A percentile compares a stretch with the other conserved stretches of the same genome.
Evolutionary conservation across 2,888 invertebrate genomes (phyloP).

Genomic region (Dilophus febrilis): DNA sequence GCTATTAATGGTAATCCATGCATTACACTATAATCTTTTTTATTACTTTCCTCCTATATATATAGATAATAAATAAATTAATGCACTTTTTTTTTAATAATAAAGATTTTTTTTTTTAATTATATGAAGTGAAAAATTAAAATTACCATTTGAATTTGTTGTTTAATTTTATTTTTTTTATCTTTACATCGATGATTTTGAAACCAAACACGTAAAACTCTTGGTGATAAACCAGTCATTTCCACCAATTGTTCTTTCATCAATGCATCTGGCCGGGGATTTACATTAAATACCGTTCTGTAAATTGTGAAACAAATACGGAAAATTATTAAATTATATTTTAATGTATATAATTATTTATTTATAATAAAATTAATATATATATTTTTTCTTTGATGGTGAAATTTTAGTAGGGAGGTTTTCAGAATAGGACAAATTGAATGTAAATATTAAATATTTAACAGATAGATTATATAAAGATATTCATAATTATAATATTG

Average conservation of each 20-base stretch:
- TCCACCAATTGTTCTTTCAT: slow-evolving; percentile 99
- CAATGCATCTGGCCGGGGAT: slow-evolving; percentile 94
- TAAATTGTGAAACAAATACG: no score
- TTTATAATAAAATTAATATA: no score
- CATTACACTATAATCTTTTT: slow-evolving; percentile 61
- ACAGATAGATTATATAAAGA: no score
- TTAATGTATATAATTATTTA: no score
- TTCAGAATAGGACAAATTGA: no score
- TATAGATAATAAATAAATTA: background rate
- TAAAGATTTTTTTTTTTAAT: background rate
- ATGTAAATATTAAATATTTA: no score
- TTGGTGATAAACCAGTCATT: slow-evolving; percentile 92
- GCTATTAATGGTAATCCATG: slow-evolving; percentile 97
- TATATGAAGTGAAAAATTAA: background rate
- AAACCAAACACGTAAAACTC: slow-evolving; percentile 99
- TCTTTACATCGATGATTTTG: slow-evolving; percentile 97
- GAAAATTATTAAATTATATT: no score
- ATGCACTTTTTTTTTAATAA: no score
- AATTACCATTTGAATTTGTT: slow-evolving; percentile 2
- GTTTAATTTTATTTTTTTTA: slow-evolving; percentile 43
- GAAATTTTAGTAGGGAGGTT: no score
- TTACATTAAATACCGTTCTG: slow-evolving; percentile 89
- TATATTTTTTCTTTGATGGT: no score
- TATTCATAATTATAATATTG: no score
- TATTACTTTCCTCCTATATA: slow-evolving; percentile 20